phyloP scores from a whole-genome alignment of 2,113 vertebrate species.

The Stigmatopora nigra region DNA sequence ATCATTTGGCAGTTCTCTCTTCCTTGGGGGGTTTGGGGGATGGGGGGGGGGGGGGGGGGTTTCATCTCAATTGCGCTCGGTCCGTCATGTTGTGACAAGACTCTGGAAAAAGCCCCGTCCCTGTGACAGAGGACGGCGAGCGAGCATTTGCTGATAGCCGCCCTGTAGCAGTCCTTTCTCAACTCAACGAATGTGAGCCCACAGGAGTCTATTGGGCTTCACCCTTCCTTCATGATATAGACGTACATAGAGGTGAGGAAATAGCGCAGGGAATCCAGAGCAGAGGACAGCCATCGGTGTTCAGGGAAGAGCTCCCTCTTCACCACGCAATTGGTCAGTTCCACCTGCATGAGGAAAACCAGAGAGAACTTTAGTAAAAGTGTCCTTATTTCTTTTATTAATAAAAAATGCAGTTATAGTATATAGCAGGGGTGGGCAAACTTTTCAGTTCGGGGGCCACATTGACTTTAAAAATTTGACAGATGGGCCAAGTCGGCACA shows the following conservation, averaged over 20 bases:
- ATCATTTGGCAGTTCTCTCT: background rate
- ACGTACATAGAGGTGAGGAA: conserved; percentile 84
- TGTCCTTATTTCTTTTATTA: no score
- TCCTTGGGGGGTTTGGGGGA: no score
- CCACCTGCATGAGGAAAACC: conserved; percentile 61
- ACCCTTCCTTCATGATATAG: conserved; percentile 82
- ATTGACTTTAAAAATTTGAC: no score
- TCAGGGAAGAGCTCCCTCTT: conserved; percentile 74
- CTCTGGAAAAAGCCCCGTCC: conserved; percentile 53
- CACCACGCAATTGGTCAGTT: conserved; percentile 87
- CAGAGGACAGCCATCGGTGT: conserved; percentile 78
- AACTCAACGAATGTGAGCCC: background rate
- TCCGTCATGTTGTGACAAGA: conserved; percentile 23
- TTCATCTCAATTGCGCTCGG: background rate
- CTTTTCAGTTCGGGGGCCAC: no score
- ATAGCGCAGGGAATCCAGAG: conserved; percentile 78
- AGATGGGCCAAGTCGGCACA: no score
- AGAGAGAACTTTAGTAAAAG: background rate
- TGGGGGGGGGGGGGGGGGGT: no score
- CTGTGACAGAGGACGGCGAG: conserved; percentile 31
- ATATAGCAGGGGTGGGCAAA: no score
- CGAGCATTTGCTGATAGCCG: conserved; percentile 40
- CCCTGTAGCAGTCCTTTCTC: conserved; percentile 20
- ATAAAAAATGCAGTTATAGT: no score
- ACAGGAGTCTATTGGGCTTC: conserved; percentile 20